Evolutionary conservation across 2,113 vertebrate species (phyloP).

Genomic region (Rhadina sibilatrix): DNA sequence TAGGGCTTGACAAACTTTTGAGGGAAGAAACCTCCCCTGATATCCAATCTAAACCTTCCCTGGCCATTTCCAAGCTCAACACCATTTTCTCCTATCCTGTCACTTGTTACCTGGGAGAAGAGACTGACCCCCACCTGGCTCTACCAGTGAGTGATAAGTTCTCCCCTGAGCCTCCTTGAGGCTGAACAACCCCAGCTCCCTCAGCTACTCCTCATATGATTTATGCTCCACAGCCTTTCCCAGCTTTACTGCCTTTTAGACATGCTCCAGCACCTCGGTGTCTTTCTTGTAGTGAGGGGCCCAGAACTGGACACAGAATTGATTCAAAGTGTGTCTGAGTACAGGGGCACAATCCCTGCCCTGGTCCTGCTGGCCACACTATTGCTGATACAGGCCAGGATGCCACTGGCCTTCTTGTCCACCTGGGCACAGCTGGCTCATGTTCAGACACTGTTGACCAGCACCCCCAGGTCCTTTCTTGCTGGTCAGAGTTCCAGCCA

Average conservation of each 20-base stretch:
- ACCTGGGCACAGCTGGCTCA: background rate
- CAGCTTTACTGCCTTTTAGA: background rate
- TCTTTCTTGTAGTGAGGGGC: no score
- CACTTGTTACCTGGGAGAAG: background rate
- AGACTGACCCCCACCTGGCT: background rate
- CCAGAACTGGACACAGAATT: background rate
- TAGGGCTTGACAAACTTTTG: background rate
- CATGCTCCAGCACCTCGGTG: background rate
- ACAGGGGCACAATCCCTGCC: fast-evolving
- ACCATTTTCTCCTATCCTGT: background rate
- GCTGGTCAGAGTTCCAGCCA: background rate
- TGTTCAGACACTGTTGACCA: background rate
- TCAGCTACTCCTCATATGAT: background rate
- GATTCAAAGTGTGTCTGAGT: background rate
- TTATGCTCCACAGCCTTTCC: background rate
- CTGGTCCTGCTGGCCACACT: background rate
- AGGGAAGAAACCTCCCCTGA: background rate
- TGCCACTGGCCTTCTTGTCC: background rate
- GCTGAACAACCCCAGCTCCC: background rate
- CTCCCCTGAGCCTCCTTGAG: background rate
- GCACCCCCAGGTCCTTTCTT: background rate
- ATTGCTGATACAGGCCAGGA: background rate
- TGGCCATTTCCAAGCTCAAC: background rate
- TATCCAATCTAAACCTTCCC: background rate
- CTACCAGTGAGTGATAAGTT: background rate